Base-by-base conservation (phyloP, 2,797 vertebrate genomes). In the Paratrypauchen microcephalus region DNA sequence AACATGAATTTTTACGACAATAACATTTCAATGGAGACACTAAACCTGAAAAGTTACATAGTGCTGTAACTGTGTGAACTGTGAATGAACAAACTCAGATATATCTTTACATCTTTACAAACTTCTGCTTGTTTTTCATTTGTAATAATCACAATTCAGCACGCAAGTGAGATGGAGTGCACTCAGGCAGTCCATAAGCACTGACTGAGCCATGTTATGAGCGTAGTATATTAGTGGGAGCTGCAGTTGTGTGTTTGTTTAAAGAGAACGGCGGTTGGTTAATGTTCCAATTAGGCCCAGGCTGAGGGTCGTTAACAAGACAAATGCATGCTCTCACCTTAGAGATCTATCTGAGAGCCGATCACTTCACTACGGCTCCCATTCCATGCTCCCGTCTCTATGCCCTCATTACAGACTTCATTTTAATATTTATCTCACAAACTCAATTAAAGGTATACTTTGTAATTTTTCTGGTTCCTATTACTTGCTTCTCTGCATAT, bases 231-330 rank as follows among this genome's bases (percentile, higher is more conserved):
- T 21, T 66, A 61, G 60, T 67, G 67, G 57, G 66, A 60, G 68
- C 41, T 71, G 48, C 47, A 9, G 45, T 72, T 83, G 78, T 39
- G 41, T 79, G 75, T 88, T 87, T 86, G 80, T 80, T 88, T 85
- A 87, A 45, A 88, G 78, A 83, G 76, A 85, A 80, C 83, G 63
- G 80, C 87, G 81, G 83, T 88, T 89, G 87, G 84, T 90, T 89
- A 91, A 89, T 89, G 86, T 77, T 87, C 81, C 85, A 88, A 88
- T 90, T 89, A 89, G 86, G 48, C 76, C 71, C 85, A 83, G 68
- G 77, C 82, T 86, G 86, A 66, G 73, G 80, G 82, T 89, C 83
- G 70, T 91, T 91, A 90, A 75, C 73, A 88, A 88, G 89, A 91
- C 77, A 80, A 88, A 91, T 83, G 84, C 67, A 75, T 76, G 76